Evolutionary conservation across 2,113 vertebrate genomes (phyloP).

Genomic region (Phrynosoma platyrhinos): DNA sequence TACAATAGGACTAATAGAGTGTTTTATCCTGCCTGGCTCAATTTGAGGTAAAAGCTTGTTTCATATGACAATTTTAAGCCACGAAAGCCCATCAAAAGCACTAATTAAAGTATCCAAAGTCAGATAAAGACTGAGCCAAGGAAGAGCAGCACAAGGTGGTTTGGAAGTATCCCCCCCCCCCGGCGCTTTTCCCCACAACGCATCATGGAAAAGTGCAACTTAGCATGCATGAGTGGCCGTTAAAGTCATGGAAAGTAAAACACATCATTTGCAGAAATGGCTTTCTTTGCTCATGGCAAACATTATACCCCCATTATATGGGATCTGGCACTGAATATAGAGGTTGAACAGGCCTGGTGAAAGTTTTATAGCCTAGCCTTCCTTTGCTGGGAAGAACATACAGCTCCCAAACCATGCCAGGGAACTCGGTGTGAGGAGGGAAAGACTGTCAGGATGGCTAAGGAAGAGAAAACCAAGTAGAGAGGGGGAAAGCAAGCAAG

Average conservation of each 20-base stretch:
- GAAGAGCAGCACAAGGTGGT: not conserved
- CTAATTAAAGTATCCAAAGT: constrained; percentile 25
- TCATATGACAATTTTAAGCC: not conserved
- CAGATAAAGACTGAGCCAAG: not conserved
- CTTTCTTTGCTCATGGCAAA: not conserved
- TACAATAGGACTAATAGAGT: not conserved
- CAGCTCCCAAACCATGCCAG: not conserved
- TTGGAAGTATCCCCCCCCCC: not conserved
- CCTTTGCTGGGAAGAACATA: not conserved
- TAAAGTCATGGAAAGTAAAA: not conserved
- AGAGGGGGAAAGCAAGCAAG: not conserved
- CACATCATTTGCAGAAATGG: not conserved
- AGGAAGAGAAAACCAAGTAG: not conserved
- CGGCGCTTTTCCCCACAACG: not conserved
- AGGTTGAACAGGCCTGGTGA: too few relatives aligned
- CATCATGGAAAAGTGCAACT: not conserved
- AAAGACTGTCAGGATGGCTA: not conserved
- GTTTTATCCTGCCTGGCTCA: not conserved
- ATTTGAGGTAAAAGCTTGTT: not conserved
- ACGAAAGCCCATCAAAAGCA: constrained; percentile 3
- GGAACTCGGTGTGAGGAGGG: not conserved
- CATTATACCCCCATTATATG: not conserved
- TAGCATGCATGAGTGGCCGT: not conserved
- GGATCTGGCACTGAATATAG: not conserved
- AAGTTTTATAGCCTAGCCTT: not conserved